Conservation (phyloP, 2,888 invertebrate species). For the Drosophila barbarae region DNA sequence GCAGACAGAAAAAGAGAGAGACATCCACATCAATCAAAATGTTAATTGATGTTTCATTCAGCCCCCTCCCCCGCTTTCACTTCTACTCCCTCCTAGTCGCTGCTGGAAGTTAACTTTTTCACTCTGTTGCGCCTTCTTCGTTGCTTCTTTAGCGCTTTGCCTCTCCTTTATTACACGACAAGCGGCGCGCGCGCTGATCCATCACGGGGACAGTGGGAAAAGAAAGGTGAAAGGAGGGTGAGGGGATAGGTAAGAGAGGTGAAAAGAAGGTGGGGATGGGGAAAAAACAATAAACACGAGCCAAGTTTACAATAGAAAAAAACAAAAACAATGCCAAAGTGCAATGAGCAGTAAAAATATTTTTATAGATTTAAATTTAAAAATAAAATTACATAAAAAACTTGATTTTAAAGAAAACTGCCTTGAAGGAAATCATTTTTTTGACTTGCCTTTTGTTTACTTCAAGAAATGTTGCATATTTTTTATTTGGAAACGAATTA, state of each 20-base stretch:
- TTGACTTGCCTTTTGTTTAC: too few species aligned
- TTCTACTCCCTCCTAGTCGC: slow-evolving; percentile 12
- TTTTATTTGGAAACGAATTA: too few species aligned
- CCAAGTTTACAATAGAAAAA: slow-evolving; percentile 48
- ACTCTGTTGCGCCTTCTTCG: slow-evolving; percentile 34
- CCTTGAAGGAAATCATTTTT: too few species aligned
- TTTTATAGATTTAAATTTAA: slow-evolving; percentile 48
- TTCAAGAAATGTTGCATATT: too few species aligned
- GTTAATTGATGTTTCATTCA: slow-evolving; percentile 61
- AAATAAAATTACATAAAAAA: background rate
- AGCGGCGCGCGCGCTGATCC: slow-evolving; percentile 69
- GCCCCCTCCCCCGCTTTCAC: background rate
- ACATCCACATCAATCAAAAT: slow-evolving; percentile 64
- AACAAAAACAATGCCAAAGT: slow-evolving; percentile 28
- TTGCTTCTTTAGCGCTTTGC: slow-evolving; percentile 4
- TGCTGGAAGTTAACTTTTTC: slow-evolving; percentile 40
- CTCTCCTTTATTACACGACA: slow-evolving; percentile 63
- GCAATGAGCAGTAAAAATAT: slow-evolving; percentile 48
- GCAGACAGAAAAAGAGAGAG: slow-evolving; percentile 28
- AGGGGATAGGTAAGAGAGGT: slow-evolving; percentile 1
- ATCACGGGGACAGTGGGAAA: slow-evolving; percentile 42
- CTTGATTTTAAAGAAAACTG: too few species aligned
- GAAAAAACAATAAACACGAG: slow-evolving; percentile 47
- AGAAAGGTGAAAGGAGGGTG: slow-evolving; percentile 15
- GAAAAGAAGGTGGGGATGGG: background rate